Conservation (phyloP, 2,113 vertebrate genomes). For the Gila orcuttii region DNA sequence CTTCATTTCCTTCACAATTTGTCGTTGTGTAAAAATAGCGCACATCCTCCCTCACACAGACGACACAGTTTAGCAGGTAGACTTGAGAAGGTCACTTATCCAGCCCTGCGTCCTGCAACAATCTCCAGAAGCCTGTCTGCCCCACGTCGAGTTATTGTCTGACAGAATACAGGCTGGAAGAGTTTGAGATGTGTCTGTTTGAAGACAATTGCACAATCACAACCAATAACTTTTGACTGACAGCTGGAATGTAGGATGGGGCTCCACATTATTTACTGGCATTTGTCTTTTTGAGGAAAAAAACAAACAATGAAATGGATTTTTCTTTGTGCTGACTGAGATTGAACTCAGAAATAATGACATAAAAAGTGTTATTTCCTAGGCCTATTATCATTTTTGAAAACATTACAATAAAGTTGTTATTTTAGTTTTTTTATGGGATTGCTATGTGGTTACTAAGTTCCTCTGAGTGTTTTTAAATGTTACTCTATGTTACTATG, state of each 20-base stretch:
- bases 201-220: neutral
- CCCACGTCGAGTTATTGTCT: neutral
- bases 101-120: neutral
- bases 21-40: conserved; percentile 25
- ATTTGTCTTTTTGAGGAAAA: neutral
- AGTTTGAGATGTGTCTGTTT: neutral
- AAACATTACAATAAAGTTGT: too few relatives aligned
- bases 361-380: neutral
- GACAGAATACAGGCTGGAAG: neutral
- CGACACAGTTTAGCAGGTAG: conserved; percentile 33
- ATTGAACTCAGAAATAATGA: neutral
- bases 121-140: neutral
- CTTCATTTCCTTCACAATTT: conserved; percentile 32
- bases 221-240: conserved; percentile 22
- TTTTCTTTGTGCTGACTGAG: neutral
- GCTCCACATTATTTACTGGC: neutral
- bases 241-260: neutral
- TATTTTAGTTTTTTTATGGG: too few relatives aligned
- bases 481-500: neutral
- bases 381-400: neutral
- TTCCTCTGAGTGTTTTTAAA: neutral
- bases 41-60: neutral
- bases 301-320: neutral
- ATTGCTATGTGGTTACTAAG: neutral
- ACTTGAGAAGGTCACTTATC: conserved; percentile 26